Conservation (phyloP, 2,113 vertebrate species). For the Cochlearius cochlearius region DNA sequence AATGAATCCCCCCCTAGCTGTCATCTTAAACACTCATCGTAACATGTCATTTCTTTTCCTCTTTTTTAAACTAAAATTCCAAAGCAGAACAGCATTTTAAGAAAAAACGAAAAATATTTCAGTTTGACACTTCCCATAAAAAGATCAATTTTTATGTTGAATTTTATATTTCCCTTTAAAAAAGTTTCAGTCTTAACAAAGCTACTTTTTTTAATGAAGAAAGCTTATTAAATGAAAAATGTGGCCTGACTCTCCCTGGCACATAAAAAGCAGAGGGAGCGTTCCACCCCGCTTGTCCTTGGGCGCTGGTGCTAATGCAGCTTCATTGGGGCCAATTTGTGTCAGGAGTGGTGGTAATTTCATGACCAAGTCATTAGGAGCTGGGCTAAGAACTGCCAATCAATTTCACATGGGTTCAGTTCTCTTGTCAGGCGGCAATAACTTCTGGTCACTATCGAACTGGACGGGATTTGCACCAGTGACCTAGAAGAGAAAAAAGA, state of each 20-base stretch:
- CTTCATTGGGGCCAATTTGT: not conserved
- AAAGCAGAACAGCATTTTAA: not conserved
- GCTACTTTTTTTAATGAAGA: not conserved
- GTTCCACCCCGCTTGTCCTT: not conserved
- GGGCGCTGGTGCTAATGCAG: accelerated
- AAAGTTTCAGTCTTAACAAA: not conserved
- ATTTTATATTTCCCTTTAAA: not conserved
- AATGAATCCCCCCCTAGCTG: not conserved
- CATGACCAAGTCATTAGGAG: not conserved
- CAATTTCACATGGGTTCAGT: not conserved
- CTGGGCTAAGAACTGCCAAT: not conserved
- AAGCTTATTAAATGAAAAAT: not conserved
- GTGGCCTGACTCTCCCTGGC: not conserved
- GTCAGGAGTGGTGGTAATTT: not conserved
- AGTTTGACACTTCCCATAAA: not conserved
- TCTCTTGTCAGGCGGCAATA: not conserved
- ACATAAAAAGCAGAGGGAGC: not conserved
- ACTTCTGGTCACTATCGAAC: not conserved
- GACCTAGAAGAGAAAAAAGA: not conserved
- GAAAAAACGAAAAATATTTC: not conserved
- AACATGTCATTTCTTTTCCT: not conserved
- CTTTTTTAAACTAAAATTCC: not conserved
- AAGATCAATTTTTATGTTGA: not conserved
- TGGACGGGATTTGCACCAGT: slow-evolving; percentile 3
- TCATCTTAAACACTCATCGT: not conserved